These are phyloP conservation scores for human DNA, from an alignment of 2,113 vertebrate genomes.

Conservation along the genomic window DNA sequence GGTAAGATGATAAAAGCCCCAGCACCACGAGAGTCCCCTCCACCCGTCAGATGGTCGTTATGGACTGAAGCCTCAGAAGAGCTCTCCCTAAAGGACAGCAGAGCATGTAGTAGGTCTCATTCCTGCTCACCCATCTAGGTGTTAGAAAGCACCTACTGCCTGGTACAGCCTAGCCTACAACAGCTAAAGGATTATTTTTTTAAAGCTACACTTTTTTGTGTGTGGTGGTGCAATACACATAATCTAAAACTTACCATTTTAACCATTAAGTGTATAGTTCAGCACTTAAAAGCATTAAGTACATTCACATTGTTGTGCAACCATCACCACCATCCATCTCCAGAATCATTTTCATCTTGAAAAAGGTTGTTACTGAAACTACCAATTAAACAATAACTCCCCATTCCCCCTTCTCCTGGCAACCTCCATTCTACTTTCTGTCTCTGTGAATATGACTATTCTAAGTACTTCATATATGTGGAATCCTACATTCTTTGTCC, in stretches of 20 bases:
- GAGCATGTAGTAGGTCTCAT: neutral
- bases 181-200: neutral
- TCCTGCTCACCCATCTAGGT: neutral
- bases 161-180: neutral
- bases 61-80: neutral
- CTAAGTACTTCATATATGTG: neutral
- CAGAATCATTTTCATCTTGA: neutral
- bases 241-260: neutral
- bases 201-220: neutral
- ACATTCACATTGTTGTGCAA: neutral
- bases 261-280: neutral
- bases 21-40: neutral
- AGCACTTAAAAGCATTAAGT: neutral
- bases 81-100: neutral
- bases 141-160: neutral
- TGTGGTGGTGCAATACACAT: neutral
- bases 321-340: neutral
- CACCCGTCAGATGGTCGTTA: rapidly evolving
- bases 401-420: neutral
- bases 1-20: neutral
- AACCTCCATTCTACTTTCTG: neutral
- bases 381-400: neutral
- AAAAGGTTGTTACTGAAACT: neutral
- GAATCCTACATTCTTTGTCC: neutral
- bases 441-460: neutral